These are phyloP conservation scores for Asbolus verrucosus DNA, from an alignment of 1,140 invertebrate genomes.

Conservation along the genomic window DNA sequence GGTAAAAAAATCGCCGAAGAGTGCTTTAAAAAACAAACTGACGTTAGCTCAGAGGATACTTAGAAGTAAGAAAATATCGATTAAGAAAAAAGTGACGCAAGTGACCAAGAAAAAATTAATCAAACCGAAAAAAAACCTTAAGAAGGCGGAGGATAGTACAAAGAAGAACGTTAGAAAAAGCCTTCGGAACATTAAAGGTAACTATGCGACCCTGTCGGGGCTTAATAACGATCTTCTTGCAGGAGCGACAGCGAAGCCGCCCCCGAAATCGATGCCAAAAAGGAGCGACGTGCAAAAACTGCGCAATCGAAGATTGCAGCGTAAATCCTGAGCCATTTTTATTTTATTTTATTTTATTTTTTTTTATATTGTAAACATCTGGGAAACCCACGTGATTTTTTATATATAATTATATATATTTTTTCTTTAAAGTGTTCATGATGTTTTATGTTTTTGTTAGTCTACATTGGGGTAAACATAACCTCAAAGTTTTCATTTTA, in stretches of 20 bases:
- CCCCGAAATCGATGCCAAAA: slow-evolving; percentile 22
- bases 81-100: slow-evolving; percentile 47
- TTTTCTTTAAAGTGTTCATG: slow-evolving; percentile 14
- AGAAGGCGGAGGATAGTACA: slow-evolving; percentile 5
- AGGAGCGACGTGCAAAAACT: slow-evolving; percentile 27
- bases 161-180: slow-evolving; percentile 8
- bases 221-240: neutral
- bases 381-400: slow-evolving; percentile 31
- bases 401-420: slow-evolving; percentile 17
- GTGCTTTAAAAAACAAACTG: slow-evolving; percentile 6
- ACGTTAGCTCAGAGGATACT: slow-evolving; percentile 42
- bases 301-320: slow-evolving; percentile 27
- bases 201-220: too few relatives aligned
- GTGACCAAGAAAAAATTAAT: neutral
- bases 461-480: neutral
- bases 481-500: too few relatives aligned
- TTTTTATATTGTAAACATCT: neutral
- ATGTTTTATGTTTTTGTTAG: slow-evolving; percentile 4
- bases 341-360: slow-evolving; percentile 6
- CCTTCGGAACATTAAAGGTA: slow-evolving; percentile 3
- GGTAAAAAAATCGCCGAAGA: slow-evolving; percentile 36
- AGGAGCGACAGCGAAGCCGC: slow-evolving; percentile 11
- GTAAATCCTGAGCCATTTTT: slow-evolving; percentile 4
- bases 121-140: neutral
- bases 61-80: slow-evolving; percentile 45